phyloP scores from a whole-genome alignment of 2,113 vertebrate genomes.

The Phycodurus eques region DNA sequence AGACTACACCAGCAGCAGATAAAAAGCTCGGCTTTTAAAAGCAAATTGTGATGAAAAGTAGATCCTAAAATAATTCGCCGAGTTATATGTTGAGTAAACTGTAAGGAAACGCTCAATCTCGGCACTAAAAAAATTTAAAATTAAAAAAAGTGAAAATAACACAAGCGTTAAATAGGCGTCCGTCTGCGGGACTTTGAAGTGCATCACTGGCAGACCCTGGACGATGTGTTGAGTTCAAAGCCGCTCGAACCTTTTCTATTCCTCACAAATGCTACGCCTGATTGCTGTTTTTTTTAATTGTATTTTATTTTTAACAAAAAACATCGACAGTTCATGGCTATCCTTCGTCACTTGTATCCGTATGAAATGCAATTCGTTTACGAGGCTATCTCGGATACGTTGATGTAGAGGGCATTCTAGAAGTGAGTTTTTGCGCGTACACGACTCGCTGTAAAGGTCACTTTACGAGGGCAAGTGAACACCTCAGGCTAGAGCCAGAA shows the following conservation, averaged over 20 bases:
- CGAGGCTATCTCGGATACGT: neutral
- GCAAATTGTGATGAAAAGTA: neutral
- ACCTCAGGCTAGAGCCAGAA: neutral
- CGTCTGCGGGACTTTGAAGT: constrained; percentile 50
- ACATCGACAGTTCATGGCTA: neutral
- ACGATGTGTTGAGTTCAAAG: constrained; percentile 5
- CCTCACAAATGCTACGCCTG: constrained; percentile 11
- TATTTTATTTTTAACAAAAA: neutral
- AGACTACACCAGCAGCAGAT: neutral
- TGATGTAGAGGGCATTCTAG: neutral
- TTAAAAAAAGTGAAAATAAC: neutral
- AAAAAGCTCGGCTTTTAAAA: neutral
- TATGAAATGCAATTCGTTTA: neutral
- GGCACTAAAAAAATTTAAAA: neutral
- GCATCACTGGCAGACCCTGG: constrained; percentile 38
- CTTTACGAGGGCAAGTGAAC: constrained; percentile 25
- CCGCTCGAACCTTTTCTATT: neutral
- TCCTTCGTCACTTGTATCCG: neutral
- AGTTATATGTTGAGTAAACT: neutral
- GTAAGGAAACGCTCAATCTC: neutral
- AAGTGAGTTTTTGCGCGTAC: neutral
- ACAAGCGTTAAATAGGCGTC: constrained; percentile 18
- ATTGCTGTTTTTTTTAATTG: neutral
- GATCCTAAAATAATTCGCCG: neutral
- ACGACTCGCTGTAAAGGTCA: no score